Evolutionary conservation across 2,888 invertebrate species (phyloP), one percentile per base, ranked within the genome.

Genomic region (Campaea margaritaria): DNA sequence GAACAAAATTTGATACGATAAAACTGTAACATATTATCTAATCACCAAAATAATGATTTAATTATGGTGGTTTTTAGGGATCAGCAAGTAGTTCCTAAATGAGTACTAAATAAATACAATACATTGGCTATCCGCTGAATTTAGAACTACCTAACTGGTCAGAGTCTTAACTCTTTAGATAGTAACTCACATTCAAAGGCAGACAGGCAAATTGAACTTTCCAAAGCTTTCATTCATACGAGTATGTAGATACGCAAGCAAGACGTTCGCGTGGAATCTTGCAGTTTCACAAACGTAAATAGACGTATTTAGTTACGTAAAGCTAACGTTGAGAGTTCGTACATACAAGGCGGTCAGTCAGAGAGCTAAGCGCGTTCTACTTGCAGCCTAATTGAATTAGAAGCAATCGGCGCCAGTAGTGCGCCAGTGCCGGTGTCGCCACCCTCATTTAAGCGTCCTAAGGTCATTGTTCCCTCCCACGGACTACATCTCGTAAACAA

Each of bases 351-450:
- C 72, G 76, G 76, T 70, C 76, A 76, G 76, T 70, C 66, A 64
- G 68, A 67, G 69, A 68, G 71, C 68, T 62, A 58, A 60, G 58
- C 81, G 79, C 80, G 88, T 83, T 88, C 89, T 78, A 89, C 84
- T 88, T 87, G 85, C 81, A 80, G 72, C 68, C 77, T 90, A 91
- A 91, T 91, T 91, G 77, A 91, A 91, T 91, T 91, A 91, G 84
- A 79, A 81, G 81, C 89, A 87, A 88, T 86, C 83, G 87, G 78
- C 83, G 82, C 76, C 74, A 71, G 65, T 72, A 60, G 66, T 71
- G 66, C 72, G 70, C 71, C 75, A 73, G 70, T 74, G 69, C 71
- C 72, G 62, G 65, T 64, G 64, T 74, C 76, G 73, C 76, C 79
- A 75, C 74, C 70, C 75, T 73, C 73, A 70, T 73, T 69, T 70